Evolutionary conservation across 1,140 invertebrate species (phyloP), one percentile per base, ranked within the genome.

Genomic region (Yoshiicerus persimilis): DNA sequence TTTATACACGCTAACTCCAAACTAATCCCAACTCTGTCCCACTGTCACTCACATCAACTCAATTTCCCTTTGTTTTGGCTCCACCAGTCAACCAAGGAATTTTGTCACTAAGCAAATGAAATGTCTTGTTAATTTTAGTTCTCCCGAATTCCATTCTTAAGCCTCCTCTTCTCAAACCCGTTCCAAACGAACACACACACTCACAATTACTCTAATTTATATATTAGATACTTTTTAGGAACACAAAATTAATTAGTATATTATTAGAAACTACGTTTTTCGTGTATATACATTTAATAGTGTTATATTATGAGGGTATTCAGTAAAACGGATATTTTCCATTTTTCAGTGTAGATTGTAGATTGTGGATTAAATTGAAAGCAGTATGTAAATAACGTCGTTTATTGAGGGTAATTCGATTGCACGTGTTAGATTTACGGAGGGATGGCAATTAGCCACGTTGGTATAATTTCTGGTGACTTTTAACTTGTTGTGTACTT

Each of bases 371-470:
- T n/a, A n/a, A n/a, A n/a, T n/a, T n/a, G n/a, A n/a, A n/a, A n/a
- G n/a, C n/a, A n/a, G n/a, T n/a, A n/a, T n/a, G n/a, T n/a, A 30
- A 56, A 8, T 1, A 75, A 80, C 23, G 38, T 36, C 38, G 75
- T 80, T 80, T 80, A 38, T 38, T 80, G 75, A 80, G 75, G 75
- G 34, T n/a, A 38, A 80, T 80, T 80, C 13, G 0, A 9, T 80
- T 38, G 75, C 75, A 80, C 75, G 75, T 80, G 75, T 8, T 80
- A 80, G 75, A 80, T 80, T 80, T 80, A 80, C 34, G 75, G 38
- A 38, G 13, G 75, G 20, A n/a, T 80, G 34, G 75, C 30, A 80
- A 80, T 36, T 36, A 80, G 75, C 30, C 75, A 80, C 32, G 75
- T 80, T 66, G 9, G 11, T 23, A 64, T 4, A 16, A 66, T 66